Evolutionary conservation across 2,797 vertebrate species (phyloP).

Genomic region (Babyrousa celebensis): DNA sequence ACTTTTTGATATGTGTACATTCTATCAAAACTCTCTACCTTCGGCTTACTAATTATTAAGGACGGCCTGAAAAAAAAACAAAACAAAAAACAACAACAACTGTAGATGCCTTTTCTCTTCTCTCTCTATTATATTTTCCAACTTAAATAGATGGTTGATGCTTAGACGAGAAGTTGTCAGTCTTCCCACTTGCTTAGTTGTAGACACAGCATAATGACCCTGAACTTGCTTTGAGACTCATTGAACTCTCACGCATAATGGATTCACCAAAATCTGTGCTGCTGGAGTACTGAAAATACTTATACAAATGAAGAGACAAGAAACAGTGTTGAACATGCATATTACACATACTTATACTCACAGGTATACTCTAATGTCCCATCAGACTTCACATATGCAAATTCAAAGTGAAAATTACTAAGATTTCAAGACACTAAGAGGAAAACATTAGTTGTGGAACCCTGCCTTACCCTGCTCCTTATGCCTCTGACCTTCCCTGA

Average conservation of each 20-base stretch:
- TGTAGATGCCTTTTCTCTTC: background rate
- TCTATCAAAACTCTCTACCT: background rate
- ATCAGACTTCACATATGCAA: background rate
- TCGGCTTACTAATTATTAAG: background rate
- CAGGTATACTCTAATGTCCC: rapidly evolving
- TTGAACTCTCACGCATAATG: background rate
- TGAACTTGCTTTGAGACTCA: background rate
- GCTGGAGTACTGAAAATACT: background rate
- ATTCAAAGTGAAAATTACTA: background rate
- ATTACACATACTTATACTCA: background rate
- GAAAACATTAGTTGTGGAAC: background rate
- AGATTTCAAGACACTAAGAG: background rate
- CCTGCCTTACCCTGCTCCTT: background rate
- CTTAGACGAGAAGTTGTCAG: background rate
- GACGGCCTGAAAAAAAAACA: background rate
- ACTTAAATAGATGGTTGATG: background rate
- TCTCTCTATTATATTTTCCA: background rate
- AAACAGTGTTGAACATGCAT: background rate
- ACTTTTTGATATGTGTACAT: background rate
- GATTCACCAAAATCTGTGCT: background rate
- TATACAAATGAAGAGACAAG: background rate
- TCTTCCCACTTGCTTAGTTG: background rate
- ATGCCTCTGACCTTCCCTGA: background rate
- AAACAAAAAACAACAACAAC: background rate
- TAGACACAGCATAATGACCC: background rate